Evolutionary conservation across 2,888 invertebrate species (phyloP), one percentile per base, ranked within the genome.

Genomic region (Lathronympha strigana): DNA sequence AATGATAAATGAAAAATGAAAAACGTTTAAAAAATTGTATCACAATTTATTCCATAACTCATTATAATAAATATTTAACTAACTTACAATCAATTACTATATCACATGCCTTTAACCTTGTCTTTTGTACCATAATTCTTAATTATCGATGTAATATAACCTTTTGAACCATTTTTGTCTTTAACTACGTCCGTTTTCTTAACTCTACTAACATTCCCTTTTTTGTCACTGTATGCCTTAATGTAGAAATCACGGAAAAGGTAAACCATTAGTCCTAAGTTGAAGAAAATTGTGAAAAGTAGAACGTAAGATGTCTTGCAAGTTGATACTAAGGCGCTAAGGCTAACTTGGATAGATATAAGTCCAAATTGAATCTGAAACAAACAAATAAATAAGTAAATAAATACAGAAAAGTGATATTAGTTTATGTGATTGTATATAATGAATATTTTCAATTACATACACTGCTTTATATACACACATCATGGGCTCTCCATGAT

Each of bases 351-450:
- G 25, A 63, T 28, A 21, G 25, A 13, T 9, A 55, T 49, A 0
- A 63, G 38, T 21, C 54, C 63, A 33, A 57, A 57, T 49, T 63
- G 55, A 4, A 63, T 31, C 57, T 63, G 45, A 36, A 62, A 54
- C 23, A 54, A 54, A 23, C 1, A 23, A 45, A 21, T 1, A 4
- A 19, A 0, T 23, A 2, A 4, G 9, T 9, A 21, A 45, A 43
- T 19, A 23, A 21, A 21, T 19, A 17, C 1, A 11, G 25, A 25
- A 3, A 25, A 25, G 6, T 6, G 25, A 25, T 4, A 3, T 6
- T 25, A 25, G 4, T 25, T 25, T n/a, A n/a, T n/a, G n/a, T n/a
- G n/a, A n/a, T n/a, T n/a, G n/a, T n/a, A 25, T 25, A 25, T 4
- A 25, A 4, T 33, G 11, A 33, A 33, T 9, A 4, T 9, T 11